phyloP scores from a whole-genome alignment of 2,888 invertebrate genomes.

The Cloeon dipterum region DNA sequence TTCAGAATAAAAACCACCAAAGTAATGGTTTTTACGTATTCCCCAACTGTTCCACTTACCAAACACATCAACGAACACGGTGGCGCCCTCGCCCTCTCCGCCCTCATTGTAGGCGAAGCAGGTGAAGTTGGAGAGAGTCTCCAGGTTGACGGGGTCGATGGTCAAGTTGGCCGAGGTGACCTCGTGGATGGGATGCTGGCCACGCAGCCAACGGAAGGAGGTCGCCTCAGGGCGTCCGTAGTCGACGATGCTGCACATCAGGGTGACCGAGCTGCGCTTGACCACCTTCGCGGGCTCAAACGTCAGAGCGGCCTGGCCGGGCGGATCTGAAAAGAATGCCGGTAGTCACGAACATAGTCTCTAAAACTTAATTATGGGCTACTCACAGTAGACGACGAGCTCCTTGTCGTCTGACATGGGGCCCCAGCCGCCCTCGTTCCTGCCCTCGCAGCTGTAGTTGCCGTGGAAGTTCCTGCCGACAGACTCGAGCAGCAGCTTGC shows the following conservation, averaged over 20 bases:
- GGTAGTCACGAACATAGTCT: background rate
- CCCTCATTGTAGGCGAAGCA: constrained; percentile 71
- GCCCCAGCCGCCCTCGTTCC: constrained; percentile 77
- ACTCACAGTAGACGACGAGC: constrained; percentile 60
- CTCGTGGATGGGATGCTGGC: constrained; percentile 47
- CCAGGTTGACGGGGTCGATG: constrained; percentile 61
- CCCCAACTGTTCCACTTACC: too few species aligned
- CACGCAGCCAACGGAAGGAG: constrained; percentile 59
- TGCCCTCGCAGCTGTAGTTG: constrained; percentile 81
- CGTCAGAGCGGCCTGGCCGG: constrained; percentile 54
- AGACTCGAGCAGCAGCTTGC: constrained; percentile 57
- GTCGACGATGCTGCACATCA: constrained; percentile 64
- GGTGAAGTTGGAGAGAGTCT: constrained; percentile 72
- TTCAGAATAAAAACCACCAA: too few species aligned
- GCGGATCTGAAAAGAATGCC: constrained; percentile 38
- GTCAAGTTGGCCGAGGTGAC: constrained; percentile 54
- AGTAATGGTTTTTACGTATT: too few species aligned
- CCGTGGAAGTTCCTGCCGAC: constrained; percentile 80
- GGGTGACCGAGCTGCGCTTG: constrained; percentile 59
- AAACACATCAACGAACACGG: constrained; percentile 42
- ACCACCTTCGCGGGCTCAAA: constrained; percentile 54
- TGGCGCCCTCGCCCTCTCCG: constrained; percentile 48
- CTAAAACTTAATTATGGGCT: too few species aligned
- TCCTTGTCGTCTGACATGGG: constrained; percentile 51
- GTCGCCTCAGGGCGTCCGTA: constrained; percentile 45